phyloP scores from a whole-genome alignment of 2,797 vertebrate species.

The Falco rusticolus region DNA sequence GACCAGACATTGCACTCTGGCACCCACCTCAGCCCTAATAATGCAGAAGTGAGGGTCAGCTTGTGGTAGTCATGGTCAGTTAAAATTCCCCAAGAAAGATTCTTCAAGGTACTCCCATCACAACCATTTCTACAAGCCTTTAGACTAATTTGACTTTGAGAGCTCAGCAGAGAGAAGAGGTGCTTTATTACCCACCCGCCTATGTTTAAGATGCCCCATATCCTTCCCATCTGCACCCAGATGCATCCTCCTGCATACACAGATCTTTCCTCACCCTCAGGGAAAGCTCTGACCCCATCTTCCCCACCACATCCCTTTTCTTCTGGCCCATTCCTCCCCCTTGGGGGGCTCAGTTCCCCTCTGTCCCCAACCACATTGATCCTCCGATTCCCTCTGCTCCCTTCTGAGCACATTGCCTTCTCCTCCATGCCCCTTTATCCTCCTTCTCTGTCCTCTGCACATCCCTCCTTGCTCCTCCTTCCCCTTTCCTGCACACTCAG shows the following conservation, averaged over 20 bases:
- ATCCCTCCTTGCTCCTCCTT: not conserved
- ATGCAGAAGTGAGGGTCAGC: not conserved
- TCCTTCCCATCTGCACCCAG: too few species aligned
- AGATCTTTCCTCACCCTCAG: not conserved
- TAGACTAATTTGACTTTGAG: not conserved
- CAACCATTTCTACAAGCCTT: fast-evolving
- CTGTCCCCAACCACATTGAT: fast-evolving
- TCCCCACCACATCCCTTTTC: not conserved
- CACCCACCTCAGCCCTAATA: not conserved
- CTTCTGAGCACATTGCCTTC: not conserved
- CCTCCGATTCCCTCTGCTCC: not conserved
- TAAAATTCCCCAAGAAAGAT: not conserved
- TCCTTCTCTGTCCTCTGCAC: not conserved
- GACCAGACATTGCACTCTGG: not conserved
- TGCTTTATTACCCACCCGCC: not conserved
- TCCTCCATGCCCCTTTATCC: not conserved
- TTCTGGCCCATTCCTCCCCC: not conserved
- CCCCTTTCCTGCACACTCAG: not conserved
- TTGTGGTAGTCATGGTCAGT: not conserved
- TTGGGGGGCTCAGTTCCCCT: not conserved
- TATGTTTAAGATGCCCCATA: not conserved
- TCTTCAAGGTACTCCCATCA: too few species aligned
- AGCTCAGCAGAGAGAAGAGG: not conserved
- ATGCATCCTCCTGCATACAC: fast-evolving
- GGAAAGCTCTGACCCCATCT: not conserved